A percentile compares a stretch with the other conserved stretches of the same genome.
Conservation (phyloP, 1,140 invertebrate genomes). For the Lineus longissimus region DNA sequence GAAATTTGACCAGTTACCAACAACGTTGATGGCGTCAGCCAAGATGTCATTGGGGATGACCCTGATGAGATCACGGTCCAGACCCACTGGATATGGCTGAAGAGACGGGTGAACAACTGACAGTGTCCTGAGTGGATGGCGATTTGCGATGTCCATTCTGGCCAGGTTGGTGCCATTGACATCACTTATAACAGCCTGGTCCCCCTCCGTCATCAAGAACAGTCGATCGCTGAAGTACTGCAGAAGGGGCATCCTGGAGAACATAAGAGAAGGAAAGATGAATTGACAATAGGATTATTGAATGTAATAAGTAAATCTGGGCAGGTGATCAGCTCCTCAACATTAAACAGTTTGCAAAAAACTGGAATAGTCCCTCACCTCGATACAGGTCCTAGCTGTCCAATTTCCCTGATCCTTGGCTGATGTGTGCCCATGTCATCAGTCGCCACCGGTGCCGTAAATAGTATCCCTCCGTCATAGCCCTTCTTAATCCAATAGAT, state of each 20-base stretch:
- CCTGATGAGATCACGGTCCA: constrained; percentile 14
- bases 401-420: constrained; percentile 17
- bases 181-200: constrained; percentile 74
- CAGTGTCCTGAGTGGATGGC: constrained; percentile 66
- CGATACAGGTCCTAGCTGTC: constrained; percentile 29
- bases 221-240: constrained; percentile 75
- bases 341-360: too few species aligned
- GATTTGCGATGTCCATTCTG: constrained; percentile 62
- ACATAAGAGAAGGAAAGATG: not conserved
- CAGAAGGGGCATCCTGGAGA: constrained; percentile 48
- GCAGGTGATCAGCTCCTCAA: too few species aligned
- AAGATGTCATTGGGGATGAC: constrained; percentile 30
- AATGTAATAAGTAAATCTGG: not conserved
- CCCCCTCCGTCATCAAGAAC: constrained; percentile 75
- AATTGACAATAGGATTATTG: not conserved
- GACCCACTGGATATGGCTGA: constrained; percentile 56
- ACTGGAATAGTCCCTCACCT: constrained; percentile 21
- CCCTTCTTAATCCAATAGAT: constrained; percentile 35
- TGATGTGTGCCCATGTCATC: not conserved
- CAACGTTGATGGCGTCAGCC: constrained; percentile 19
- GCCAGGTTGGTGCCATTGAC: constrained; percentile 71
- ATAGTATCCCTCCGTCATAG: constrained; percentile 28
- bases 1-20: constrained; percentile 31
- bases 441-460: constrained; percentile 25
- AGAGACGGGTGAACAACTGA: constrained; percentile 68